Base-by-base conservation (phyloP, 2,888 invertebrate genomes). In the Fragum whitleyi region DNA sequence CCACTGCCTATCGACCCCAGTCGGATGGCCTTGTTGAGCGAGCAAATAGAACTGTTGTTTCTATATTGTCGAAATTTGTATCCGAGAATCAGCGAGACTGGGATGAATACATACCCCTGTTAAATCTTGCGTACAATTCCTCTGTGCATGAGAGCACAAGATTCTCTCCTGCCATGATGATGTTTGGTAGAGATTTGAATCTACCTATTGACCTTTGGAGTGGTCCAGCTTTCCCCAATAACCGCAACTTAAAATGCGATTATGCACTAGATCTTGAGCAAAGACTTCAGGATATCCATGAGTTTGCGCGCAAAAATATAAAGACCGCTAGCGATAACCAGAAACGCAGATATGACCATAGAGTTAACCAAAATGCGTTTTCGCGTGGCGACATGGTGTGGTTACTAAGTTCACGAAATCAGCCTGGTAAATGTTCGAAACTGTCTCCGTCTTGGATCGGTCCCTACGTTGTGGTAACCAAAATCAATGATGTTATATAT, bases 91-190 rank as follows among this genome's bases (percentile, higher is more conserved):
- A 81, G 39, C 71, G 51, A 23, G 77, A 86, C 42, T 86, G 80
- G 82, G 82, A 86, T 72, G 82, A 74, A 71, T 62, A 78, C 47
- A 47, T 86, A 9, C 73, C 70, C 29, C 32, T 79, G 9, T 5
- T 53, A 9, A 39, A 9, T 6, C 6, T 39, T 6, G 39, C 53
- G 7, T 53, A 53, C 53, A n/a, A n/a, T n/a, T n/a, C n/a, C n/a
- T n/a, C n/a, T n/a, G n/a, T n/a, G n/a, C n/a, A n/a, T n/a, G n/a
- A 7, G 53, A 62, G 36, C 62, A 32, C 11, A 19, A 21, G 36
- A 39, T 36, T 62, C 21, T n/a, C 36, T 36, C 2, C 14, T 59
- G 16, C 32, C 28, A n/a, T 21, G 39, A 36, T 36, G 29, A 36
- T 32, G 62, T 62, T 62, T 62, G 62, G 62, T 62, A 32, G 29